Evolutionary conservation across 2,888 invertebrate species (phyloP).

Genomic region (Meta bourneti): DNA sequence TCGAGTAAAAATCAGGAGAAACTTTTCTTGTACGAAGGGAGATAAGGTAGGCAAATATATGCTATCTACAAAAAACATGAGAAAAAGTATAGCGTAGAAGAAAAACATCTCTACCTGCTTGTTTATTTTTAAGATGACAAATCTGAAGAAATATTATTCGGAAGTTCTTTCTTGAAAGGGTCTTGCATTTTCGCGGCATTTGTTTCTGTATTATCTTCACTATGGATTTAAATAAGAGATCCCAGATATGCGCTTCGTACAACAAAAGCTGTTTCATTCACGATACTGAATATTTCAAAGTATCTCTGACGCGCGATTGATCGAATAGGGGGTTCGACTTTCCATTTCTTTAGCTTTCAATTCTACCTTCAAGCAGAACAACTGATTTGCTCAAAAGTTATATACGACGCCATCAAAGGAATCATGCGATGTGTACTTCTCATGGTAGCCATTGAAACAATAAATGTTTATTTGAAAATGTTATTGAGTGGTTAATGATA

Average conservation of each 20-base stretch:
- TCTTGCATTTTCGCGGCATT: constrained; percentile 37
- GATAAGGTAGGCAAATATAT: constrained; percentile 42
- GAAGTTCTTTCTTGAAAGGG: constrained; percentile 26
- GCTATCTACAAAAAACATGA: constrained; percentile 5
- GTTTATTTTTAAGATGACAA: constrained; percentile 61
- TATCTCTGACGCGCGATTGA: constrained; percentile 9
- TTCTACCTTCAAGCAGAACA: no score
- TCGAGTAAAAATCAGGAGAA: constrained; percentile 1
- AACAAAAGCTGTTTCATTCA: constrained; percentile 39
- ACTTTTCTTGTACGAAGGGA: constrained; percentile 36
- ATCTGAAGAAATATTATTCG: constrained; percentile 59
- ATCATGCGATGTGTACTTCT: no score
- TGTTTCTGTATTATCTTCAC: constrained; percentile 57
- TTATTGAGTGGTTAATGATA: no score
- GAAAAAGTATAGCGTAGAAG: background rate
- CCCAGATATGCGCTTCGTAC: background rate
- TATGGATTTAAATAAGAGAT: constrained; percentile 65
- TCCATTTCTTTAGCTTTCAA: background rate
- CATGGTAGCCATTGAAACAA: no score
- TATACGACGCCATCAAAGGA: no score
- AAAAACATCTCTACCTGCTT: constrained; percentile 23
- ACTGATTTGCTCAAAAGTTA: no score
- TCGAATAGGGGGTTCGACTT: background rate
- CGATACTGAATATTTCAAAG: constrained; percentile 46
- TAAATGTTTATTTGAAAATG: no score